These are phyloP conservation scores for Trachelus stipa DNA, from an alignment of 2,888 invertebrate species.

Conservation along the genomic window DNA sequence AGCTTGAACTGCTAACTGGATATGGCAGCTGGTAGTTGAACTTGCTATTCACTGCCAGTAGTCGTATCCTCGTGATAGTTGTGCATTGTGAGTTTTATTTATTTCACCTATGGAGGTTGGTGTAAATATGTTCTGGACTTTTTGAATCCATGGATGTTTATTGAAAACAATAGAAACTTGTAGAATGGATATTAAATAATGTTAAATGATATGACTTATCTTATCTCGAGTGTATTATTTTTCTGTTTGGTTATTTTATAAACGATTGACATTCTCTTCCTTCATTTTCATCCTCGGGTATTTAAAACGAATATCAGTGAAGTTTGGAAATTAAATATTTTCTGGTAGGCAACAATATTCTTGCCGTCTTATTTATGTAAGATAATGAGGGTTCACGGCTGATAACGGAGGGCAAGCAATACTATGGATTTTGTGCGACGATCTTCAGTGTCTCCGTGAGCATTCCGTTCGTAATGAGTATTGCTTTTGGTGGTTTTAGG, in stretches of 20 bases:
- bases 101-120: neutral
- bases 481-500: slow-evolving; percentile 34
- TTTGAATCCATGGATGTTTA: neutral
- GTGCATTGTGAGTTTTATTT: neutral
- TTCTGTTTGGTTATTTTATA: neutral
- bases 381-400: neutral
- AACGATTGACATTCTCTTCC: neutral
- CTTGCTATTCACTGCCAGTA: neutral
- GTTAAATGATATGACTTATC: neutral
- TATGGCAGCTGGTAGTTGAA: neutral
- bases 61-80: neutral
- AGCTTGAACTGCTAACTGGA: neutral
- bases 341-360: neutral
- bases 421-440: neutral
- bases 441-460: neutral
- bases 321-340: neutral
- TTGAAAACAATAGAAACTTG: neutral
- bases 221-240: neutral
- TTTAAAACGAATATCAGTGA: neutral
- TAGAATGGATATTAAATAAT: neutral
- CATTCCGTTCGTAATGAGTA: neutral
- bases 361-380: neutral
- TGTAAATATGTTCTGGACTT: neutral
- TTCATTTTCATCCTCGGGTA: neutral
- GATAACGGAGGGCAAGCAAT: neutral